Evolutionary conservation across 2,113 vertebrate genomes (phyloP).

Genomic region (Lophotis ruficrista): DNA sequence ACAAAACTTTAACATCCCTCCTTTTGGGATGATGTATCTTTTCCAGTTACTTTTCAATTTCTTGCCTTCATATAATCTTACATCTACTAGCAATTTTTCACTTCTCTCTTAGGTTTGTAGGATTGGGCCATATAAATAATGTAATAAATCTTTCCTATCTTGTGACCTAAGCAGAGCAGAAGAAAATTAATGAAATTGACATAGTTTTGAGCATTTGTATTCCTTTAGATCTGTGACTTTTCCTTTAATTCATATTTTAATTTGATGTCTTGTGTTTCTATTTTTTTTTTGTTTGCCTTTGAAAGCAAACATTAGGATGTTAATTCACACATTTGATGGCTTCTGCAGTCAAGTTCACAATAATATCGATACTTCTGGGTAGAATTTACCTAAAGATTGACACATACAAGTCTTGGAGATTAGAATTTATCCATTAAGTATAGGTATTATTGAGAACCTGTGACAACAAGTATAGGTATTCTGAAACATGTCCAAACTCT

Average conservation of each 20-base stretch:
- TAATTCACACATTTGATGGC: not conserved
- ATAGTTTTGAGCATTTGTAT: not conserved
- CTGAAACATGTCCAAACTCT: not conserved
- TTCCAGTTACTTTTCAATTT: not conserved
- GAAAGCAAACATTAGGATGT: not conserved
- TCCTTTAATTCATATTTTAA: not conserved
- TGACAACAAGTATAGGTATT: not conserved
- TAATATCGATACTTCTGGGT: not conserved
- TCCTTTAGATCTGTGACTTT: not conserved
- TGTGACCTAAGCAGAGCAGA: not conserved
- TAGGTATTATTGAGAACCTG: not conserved
- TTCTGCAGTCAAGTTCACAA: not conserved
- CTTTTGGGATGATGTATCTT: not conserved
- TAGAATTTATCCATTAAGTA: not conserved
- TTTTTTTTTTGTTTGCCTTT: not conserved
- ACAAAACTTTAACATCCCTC: constrained; percentile 73
- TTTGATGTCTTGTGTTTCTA: not conserved
- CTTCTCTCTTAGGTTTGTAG: not conserved
- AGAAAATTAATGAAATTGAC: not conserved
- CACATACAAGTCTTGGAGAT: not conserved
- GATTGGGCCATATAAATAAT: not conserved
- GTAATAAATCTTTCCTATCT: too few species aligned
- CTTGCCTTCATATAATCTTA: not conserved
- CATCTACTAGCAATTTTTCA: not conserved
- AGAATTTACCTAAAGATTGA: not conserved